Base-by-base conservation (phyloP, 2,797 vertebrate genomes). In the Trachops cirrhosus region DNA sequence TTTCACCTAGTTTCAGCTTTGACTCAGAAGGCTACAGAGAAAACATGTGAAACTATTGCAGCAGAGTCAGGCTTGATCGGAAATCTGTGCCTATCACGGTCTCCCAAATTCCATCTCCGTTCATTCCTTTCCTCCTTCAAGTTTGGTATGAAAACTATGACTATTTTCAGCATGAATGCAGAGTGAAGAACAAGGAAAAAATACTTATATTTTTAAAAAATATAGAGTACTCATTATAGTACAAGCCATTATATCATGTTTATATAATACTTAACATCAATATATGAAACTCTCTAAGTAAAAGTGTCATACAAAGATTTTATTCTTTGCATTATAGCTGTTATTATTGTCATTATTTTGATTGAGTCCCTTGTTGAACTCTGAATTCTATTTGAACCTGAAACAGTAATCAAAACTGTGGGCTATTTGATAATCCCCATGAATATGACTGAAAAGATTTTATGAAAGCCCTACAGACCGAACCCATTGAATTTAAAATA, bases 351-450 rank as follows among this genome's bases (percentile, higher is more conserved):
- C 64, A 67, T 93, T 87, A 74, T 92, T 96, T 97, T 97, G 75
- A 92, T 88, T 75, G 91, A 96, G 79, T 96, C 93, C 85, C 84
- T 95, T 96, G 87, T 93, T 98, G 97, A 97, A 97, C 95, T 96
- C 93, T 96, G 95, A 91, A 97, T 97, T 97, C 93, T 97, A 96
- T 93, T 97, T 97, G 97, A 98, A 97, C 97, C 94, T 97, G 94
- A 97, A 97, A 92, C 0, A 78, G 91, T 96, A 96, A 97, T 97
- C 84, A 96, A 96, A 96, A 97, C 93, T 97, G 89, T 94, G 89
- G 89, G 85, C 93, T 95, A 93, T 95, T 95, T 94, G 96, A 97
- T 98, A 98, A 98, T 98, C 96, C 93, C 97, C 97, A 93, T 96
- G 97, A 97, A 97, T 95, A 94, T 95, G 86, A 88, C 94, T 94